These are phyloP conservation scores for Latrodectus geometricus DNA, from an alignment of 1,140 invertebrate genomes.

Conservation along the genomic window DNA sequence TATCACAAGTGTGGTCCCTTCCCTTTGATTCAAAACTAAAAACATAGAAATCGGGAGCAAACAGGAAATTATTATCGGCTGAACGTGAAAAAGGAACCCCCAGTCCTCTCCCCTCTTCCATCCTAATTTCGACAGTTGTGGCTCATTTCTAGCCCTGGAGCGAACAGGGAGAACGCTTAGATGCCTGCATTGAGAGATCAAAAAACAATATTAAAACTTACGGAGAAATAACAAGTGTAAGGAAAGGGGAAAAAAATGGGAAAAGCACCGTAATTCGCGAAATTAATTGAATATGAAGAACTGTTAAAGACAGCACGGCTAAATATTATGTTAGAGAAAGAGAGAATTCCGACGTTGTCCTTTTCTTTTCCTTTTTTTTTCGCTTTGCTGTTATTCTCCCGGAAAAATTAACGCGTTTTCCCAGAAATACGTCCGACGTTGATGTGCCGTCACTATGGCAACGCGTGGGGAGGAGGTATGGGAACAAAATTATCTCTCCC, in stretches of 20 bases:
- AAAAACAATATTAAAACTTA: conserved; percentile 57
- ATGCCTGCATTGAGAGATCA: conserved; percentile 24
- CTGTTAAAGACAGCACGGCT: conserved; percentile 59
- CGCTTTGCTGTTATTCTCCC: conserved; percentile 14
- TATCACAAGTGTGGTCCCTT: no score
- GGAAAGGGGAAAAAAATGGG: conserved; percentile 8
- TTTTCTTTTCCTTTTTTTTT: conserved; percentile 21
- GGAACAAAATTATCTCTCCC: conserved; percentile 33
- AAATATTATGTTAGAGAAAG: conserved; percentile 49
- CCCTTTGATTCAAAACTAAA: neutral
- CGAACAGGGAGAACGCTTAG: conserved; percentile 4
- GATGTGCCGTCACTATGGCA: conserved; percentile 32
- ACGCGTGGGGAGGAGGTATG: neutral
- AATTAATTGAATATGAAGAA: conserved; percentile 61
- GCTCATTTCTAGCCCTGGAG: conserved; percentile 14
- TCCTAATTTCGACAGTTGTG: conserved; percentile 39
- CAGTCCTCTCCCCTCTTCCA: neutral
- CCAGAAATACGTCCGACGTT: conserved; percentile 39
- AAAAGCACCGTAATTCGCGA: conserved; percentile 48
- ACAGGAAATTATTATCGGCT: conserved; percentile 53
- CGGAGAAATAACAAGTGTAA: conserved; percentile 39
- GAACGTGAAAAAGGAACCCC: conserved; percentile 16
- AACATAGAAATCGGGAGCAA: conserved; percentile 25
- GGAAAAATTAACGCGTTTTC: conserved; percentile 57
- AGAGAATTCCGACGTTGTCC: conserved; percentile 10